These are phyloP conservation scores for Metopia argyrocephala DNA, from an alignment of 2,888 invertebrate genomes.

Conservation along the genomic window DNA sequence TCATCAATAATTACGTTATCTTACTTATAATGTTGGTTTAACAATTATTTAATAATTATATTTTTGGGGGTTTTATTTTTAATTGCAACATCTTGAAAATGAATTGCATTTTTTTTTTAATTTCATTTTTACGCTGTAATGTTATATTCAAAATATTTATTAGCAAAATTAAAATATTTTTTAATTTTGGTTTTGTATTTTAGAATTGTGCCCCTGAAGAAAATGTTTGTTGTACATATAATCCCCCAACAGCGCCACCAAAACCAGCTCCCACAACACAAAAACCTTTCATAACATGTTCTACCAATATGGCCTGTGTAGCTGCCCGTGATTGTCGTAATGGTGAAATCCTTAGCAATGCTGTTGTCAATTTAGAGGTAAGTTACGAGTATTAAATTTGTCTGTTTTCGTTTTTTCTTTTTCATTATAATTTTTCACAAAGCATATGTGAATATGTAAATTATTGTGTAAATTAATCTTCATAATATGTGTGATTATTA, in stretches of 20 bases:
- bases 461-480: slow-evolving; percentile 46
- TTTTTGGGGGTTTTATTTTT: slow-evolving; percentile 20
- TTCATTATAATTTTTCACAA: slow-evolving; percentile 10
- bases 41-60: neutral
- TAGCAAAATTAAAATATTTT: too few relatives aligned
- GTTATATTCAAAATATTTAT: slow-evolving; percentile 30
- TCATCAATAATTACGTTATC: slow-evolving; percentile 56
- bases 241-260: slow-evolving; percentile 69
- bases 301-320: slow-evolving; percentile 75
- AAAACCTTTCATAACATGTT: slow-evolving; percentile 71
- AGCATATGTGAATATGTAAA: slow-evolving; percentile 10
- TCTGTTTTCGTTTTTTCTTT: slow-evolving; percentile 18
- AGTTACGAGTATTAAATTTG: slow-evolving; percentile 67
- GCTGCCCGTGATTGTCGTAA: slow-evolving; percentile 74
- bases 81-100: slow-evolving; percentile 40
- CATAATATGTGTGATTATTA: slow-evolving; percentile 39
- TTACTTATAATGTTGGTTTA: neutral
- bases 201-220: slow-evolving; percentile 78
- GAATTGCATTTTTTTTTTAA: slow-evolving; percentile 47
- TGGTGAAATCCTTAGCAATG: slow-evolving; percentile 74
- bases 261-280: slow-evolving; percentile 73
- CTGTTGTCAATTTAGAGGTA: slow-evolving; percentile 74
- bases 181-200: slow-evolving; percentile 61
- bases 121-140: neutral
- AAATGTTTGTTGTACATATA: slow-evolving; percentile 78